Base-by-base conservation (phyloP, 2,113 vertebrate genomes). In the Choloepus hoffmanni region DNA sequence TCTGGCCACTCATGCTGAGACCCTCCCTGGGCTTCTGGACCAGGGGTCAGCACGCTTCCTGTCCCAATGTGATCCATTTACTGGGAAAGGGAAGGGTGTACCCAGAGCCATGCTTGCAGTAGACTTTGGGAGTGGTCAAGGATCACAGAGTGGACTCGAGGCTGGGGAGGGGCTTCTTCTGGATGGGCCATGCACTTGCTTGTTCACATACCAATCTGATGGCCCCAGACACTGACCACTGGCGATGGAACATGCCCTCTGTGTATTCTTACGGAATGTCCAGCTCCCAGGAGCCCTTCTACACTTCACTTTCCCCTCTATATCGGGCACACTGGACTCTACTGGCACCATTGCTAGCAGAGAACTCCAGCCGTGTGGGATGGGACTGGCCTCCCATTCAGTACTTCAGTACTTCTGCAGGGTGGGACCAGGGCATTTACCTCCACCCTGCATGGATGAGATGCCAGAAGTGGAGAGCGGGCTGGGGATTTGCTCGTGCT, bases 221-320 rank as follows among this genome's bases (percentile, higher is more conserved):
- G 48, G 21, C 43, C 50, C 21, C 15, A 30, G 30, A 36, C 43
- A 87, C 33, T 21, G 30, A 45, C 15, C 7, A 21, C 9, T 4
- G 3, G 3, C 19, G 4, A 26, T 8, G 14, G 43, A 73, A 73
- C n/a, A 24, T n/a, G 3, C 36, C 89, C 48, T 9, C 24, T 0
- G 0, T 4, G 3, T 28, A 18, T 67, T 28, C 50, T 40, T 33
- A 21, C 2, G 33, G 36, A 40, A 0, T 5, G 9, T 21, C 1
- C 58, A 23, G 15, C 15, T 43, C 77, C 55, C 4, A n/a, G 9
- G 60, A 60, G 7, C 23, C 55, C n/a, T 13, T 43, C 40, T 63
- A 7, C 1, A 3, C 21, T 50, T 87, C 45, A 18, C 40, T 48
- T 12, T 58, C 19, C 5, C 58, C 19, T 36, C 24, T 43, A 8